A percentile compares a stretch with the other conserved stretches of the same genome.
These are phyloP conservation scores for Nasonia longicornis DNA, from an alignment of 1,140 invertebrate genomes.

Conservation along the genomic window DNA sequence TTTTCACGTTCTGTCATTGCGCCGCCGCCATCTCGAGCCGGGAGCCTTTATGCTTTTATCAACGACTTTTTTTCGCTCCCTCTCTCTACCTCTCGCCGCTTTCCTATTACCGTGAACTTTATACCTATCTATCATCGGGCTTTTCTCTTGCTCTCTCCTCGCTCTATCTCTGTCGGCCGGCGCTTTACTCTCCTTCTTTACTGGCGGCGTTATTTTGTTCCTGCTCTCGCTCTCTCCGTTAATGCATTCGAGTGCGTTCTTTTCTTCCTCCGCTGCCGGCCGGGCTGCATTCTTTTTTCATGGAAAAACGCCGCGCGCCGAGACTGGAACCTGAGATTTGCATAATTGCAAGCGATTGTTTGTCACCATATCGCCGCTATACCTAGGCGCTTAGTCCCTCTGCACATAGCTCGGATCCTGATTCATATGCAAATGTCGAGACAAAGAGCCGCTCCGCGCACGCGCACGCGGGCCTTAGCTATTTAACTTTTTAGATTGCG, in stretches of 20 bases:
- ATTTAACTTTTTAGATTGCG: slow-evolving; percentile 20
- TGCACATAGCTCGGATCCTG: slow-evolving; percentile 54
- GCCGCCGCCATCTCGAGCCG: background rate
- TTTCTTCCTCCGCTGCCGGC: background rate
- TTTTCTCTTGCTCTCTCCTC: slow-evolving; percentile 9
- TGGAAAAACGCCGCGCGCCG: background rate
- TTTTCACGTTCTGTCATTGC: slow-evolving; percentile 39
- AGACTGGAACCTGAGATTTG: slow-evolving; percentile 61
- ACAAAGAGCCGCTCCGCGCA: background rate
- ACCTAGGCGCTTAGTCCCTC: slow-evolving; percentile 37
- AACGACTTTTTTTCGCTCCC: background rate
- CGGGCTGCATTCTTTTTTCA: background rate
- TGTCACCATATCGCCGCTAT: slow-evolving; percentile 61
- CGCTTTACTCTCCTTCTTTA: slow-evolving; percentile 25
- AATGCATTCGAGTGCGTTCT: slow-evolving; percentile 12
- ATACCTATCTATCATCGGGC: slow-evolving; percentile 40
- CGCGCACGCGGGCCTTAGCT: background rate
- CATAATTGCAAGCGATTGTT: slow-evolving; percentile 67
- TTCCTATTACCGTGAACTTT: slow-evolving; percentile 33
- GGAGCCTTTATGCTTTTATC: slow-evolving; percentile 20
- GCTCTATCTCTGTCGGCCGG: background rate
- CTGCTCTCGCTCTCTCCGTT: slow-evolving; percentile 26
- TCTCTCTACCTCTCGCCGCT: background rate
- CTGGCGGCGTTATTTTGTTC: slow-evolving; percentile 42
- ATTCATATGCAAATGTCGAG: slow-evolving; percentile 64